These are phyloP conservation scores for Acromyrmex echinatior DNA, from an alignment of 1,140 invertebrate genomes.

Conservation along the genomic window DNA sequence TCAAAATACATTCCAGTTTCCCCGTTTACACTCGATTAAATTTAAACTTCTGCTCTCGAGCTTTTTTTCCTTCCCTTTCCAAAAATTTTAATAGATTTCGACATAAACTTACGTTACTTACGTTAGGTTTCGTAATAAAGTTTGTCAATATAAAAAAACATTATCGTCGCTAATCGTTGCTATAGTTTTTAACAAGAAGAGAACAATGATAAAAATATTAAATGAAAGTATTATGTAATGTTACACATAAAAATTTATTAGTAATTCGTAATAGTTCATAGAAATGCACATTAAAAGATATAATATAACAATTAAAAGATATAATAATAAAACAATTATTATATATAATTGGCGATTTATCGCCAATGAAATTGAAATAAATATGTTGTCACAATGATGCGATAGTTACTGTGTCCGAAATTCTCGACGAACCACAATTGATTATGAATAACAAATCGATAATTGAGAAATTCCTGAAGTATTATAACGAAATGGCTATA, in stretches of 20 bases:
- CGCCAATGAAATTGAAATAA: neutral
- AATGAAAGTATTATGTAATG: neutral
- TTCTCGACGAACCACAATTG: neutral
- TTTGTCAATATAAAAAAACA: neutral
- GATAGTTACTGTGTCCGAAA: neutral
- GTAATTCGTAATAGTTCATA: neutral
- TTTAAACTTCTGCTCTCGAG: neutral
- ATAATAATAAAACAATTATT: conserved; percentile 15
- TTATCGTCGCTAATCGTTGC: neutral
- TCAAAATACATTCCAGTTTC: conserved; percentile 46
- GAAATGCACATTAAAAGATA: neutral
- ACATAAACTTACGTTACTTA: neutral
- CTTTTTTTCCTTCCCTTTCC: neutral
- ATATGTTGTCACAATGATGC: neutral
- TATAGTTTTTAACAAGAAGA: neutral
- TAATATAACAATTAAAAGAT: neutral
- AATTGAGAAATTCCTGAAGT: conserved; percentile 32
- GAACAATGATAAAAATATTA: neutral
- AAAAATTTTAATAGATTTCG: conserved; percentile 28
- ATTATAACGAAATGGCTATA: neutral
- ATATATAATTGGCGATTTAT: conserved; percentile 8
- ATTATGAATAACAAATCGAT: neutral
- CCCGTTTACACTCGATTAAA: conserved; percentile 55
- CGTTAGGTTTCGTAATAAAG: conserved; percentile 10
- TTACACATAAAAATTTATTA: neutral